Conservation (phyloP, 2,888 invertebrate genomes). For the Parnassius apollo region DNA sequence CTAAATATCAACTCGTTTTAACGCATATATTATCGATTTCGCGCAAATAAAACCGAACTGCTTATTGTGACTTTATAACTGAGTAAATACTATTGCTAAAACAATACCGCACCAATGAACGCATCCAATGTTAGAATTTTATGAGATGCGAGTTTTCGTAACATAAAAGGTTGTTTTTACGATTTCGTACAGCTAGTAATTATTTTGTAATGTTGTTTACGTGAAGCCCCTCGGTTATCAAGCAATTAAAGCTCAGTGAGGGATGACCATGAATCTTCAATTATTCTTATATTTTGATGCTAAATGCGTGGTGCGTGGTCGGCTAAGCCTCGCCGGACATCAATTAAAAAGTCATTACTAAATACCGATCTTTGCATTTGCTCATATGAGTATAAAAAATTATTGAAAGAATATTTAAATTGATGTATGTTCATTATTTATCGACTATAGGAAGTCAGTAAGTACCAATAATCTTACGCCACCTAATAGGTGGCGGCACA, state of each 20-base stretch:
- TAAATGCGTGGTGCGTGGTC: constrained; percentile 41
- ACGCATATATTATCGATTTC: constrained; percentile 14
- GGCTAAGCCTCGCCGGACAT: constrained; percentile 41
- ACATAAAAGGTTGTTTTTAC: constrained; percentile 34
- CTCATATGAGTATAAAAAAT: background rate
- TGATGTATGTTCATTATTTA: too few relatives aligned
- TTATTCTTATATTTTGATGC: constrained; percentile 42
- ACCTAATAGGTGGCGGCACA: too few relatives aligned
- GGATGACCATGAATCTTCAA: constrained; percentile 62
- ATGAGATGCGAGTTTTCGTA: constrained; percentile 46
- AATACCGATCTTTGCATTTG: constrained; percentile 1
- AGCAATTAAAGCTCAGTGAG: constrained; percentile 60
- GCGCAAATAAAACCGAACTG: constrained; percentile 29
- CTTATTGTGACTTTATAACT: constrained; percentile 40
- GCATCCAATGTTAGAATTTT: background rate
- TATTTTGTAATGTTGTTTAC: constrained; percentile 59
- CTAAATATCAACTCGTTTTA: constrained; percentile 44
- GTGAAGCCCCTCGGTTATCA: constrained; percentile 52
- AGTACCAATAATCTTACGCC: too few relatives aligned
- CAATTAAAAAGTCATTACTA: constrained; percentile 28
- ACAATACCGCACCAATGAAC: constrained; percentile 32
- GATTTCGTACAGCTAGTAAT: constrained; percentile 48
- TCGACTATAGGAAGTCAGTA: too few relatives aligned
- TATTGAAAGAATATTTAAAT: too few relatives aligned
- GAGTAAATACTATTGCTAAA: constrained; percentile 34